A percentile compares a stretch with the other conserved stretches of the same genome.
phyloP scores from a whole-genome alignment of 2,888 invertebrate genomes.

The Dasypogon diadema region DNA sequence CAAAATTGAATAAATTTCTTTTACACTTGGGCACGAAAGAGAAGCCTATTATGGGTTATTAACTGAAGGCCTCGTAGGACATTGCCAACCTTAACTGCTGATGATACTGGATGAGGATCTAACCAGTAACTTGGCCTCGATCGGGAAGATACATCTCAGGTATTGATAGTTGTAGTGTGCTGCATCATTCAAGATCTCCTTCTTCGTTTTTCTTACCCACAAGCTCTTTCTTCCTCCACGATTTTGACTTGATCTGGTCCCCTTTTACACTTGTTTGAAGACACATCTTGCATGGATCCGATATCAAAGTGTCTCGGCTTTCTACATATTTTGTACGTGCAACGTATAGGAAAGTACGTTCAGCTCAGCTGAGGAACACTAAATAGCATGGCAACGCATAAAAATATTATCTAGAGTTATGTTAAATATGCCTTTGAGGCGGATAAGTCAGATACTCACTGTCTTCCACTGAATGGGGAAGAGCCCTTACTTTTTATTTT shows the following conservation, averaged over 20 bases:
- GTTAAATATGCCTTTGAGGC: constrained; percentile 52
- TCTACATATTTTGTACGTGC: constrained; percentile 14
- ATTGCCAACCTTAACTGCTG: constrained; percentile 10
- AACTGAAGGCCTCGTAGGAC: constrained; percentile 48
- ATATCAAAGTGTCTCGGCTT: constrained; percentile 7
- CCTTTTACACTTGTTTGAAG: constrained; percentile 39
- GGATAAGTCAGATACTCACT: constrained; percentile 36
- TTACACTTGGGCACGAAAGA: constrained; percentile 51
- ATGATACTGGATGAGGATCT: not conserved
- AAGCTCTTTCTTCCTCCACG: constrained; percentile 25
- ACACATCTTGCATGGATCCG: not conserved
- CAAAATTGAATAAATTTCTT: constrained; percentile 49
- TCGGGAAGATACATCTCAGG: not conserved
- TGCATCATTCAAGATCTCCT: not conserved
- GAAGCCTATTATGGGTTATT: constrained; percentile 49
- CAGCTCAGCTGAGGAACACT: not conserved
- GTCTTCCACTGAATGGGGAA: not conserved
- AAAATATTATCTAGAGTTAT: constrained; percentile 55
- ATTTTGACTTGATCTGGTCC: constrained; percentile 41
- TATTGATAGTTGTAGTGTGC: not conserved
- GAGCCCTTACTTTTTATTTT: not conserved
- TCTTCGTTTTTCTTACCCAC: constrained; percentile 20
- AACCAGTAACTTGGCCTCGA: not conserved
- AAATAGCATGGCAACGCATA: constrained; percentile 48
- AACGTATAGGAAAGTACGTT: constrained; percentile 15